phyloP scores from a whole-genome alignment of 2,888 invertebrate genomes.

The Sinotaia quadrata region DNA sequence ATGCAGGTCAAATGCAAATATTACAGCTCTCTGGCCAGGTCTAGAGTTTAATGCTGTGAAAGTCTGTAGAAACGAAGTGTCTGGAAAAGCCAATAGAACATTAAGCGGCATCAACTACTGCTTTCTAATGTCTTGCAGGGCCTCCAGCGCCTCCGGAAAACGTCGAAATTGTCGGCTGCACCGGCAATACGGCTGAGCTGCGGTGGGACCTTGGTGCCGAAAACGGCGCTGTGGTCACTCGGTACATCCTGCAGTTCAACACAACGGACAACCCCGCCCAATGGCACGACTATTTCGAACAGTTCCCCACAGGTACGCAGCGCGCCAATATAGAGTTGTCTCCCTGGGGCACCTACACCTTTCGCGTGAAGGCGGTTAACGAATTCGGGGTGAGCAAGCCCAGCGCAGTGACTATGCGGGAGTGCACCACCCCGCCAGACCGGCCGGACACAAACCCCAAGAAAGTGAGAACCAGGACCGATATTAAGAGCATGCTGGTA shows the following conservation, averaged over 20 bases:
- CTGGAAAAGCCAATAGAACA: no score
- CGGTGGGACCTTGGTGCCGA: constrained; percentile 91
- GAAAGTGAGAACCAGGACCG: constrained; percentile 67
- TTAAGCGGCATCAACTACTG: no score
- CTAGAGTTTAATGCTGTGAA: no score
- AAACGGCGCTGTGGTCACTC: constrained; percentile 92
- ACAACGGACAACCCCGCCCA: constrained; percentile 93
- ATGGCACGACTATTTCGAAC: constrained; percentile 76
- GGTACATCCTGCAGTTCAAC: constrained; percentile 92
- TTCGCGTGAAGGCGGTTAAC: constrained; percentile 70
- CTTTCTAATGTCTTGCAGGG: constrained; percentile 79
- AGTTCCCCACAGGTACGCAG: constrained; percentile 15
- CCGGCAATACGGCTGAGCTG: constrained; percentile 67
- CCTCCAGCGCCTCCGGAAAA: constrained; percentile 90
- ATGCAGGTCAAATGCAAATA: no score
- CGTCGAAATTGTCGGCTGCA: constrained; percentile 77
- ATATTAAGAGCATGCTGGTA: constrained; percentile 66
- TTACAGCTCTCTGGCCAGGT: no score
- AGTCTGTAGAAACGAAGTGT: no score
- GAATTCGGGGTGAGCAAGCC: constrained; percentile 70
- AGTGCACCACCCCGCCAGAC: constrained; percentile 64
- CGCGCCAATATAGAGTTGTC: constrained; percentile 54
- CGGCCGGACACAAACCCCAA: constrained; percentile 68
- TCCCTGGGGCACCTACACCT: constrained; percentile 70
- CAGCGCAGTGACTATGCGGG: constrained; percentile 55